Percentiles rank a stretch among this genome's conserved stretches.
phyloP scores from a whole-genome alignment of 2,113 vertebrate species.

The Equus quagga region DNA sequence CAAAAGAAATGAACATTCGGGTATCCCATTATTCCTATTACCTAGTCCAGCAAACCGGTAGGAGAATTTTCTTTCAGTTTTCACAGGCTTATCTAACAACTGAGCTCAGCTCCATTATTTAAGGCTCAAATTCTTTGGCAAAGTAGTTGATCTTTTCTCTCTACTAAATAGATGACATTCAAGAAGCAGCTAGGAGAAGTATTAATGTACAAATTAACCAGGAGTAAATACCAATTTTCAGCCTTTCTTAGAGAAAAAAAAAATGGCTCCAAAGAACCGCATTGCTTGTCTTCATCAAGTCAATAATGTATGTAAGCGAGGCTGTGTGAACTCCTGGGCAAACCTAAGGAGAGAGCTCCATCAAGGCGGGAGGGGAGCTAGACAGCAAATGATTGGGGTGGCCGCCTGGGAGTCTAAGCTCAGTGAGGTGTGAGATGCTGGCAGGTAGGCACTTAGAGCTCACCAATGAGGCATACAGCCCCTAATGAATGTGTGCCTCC shows the following conservation, averaged over 20 bases:
- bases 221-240: not conserved
- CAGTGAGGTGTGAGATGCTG: not conserved
- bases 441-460: not conserved
- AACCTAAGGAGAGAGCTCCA: not conserved
- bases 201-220: not conserved
- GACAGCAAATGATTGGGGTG: not conserved
- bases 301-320: not conserved
- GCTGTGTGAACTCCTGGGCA: not conserved
- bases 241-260: not conserved
- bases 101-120: not conserved
- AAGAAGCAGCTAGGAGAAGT: not conserved
- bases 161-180: not conserved
- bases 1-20: not conserved
- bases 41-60: not conserved
- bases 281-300: not conserved
- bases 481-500: not conserved
- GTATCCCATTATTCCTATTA: not conserved
- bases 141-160: not conserved
- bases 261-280: not conserved
- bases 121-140: not conserved
- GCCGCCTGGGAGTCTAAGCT: not conserved
- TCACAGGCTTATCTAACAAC: not conserved
- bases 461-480: not conserved
- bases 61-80: not conserved
- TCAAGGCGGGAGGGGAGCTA: not conserved